Evolutionary conservation across 2,113 vertebrate species (phyloP), one percentile per base, ranked within the genome.

Genomic region (Pseudonaja textilis): DNA sequence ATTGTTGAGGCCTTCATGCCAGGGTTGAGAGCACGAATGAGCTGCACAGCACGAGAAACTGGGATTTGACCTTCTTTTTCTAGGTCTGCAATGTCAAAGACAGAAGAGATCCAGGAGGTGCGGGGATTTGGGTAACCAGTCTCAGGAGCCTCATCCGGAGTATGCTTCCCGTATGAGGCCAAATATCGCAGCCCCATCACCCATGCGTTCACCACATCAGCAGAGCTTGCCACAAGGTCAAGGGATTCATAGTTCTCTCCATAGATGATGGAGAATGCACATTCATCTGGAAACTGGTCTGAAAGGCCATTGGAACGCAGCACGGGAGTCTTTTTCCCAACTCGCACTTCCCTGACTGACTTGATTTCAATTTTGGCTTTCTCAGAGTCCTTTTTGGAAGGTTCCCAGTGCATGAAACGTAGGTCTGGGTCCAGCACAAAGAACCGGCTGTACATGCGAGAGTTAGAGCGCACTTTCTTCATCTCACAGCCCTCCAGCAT

Each of bases 401-500:
- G 99, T 50, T 99, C 98, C 99, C 98, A 99, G 90, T 98, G 98
- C 45, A 99, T 96, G 50, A 98, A 99, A 95, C 97, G 98, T 98
- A 99, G 97, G 96, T 99, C 98, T 0, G 98, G 96, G 0, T 99
- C 98, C 93, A 99, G 97, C 91, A 99, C 97, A 23, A 99, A 99
- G 97, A 98, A 99, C 85, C 99, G 98, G 97, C 98, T 98, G 98
- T 99, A 99, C 98, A 99, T 99, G 92, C 99, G 98, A 0, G 98
- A 99, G 96, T 99, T 99, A 95, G 98, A 99, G 90, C 98, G 98
- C 61, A 99, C 98, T 93, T 99, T 99, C 97, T 99, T 99, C 98
- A 99, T 98, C 96, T 99, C 98, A 2, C 98, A 99, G 89, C 98
- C 99, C 97, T 99, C 98, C 98, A 99, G 97, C 98, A 99, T 99